phyloP scores from a whole-genome alignment of 2,888 invertebrate species.

The Ephialtes manifestator region DNA sequence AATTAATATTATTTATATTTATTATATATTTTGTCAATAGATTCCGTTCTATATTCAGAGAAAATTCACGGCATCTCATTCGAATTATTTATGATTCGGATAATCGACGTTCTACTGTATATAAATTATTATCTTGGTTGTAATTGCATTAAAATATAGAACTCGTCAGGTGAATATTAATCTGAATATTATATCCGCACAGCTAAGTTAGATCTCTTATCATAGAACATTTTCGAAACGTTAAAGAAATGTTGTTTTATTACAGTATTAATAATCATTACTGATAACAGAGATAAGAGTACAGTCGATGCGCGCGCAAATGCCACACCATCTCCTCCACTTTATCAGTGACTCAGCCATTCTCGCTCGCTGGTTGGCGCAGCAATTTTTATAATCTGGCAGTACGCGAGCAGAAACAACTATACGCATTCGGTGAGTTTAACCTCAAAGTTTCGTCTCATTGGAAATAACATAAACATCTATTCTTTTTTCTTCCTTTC shows the following conservation, averaged over 20 bases:
- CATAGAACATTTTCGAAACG: not conserved
- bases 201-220: not conserved
- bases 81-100: too few relatives aligned
- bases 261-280: not conserved
- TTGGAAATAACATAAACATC: not conserved
- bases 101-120: too few relatives aligned
- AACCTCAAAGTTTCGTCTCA: conserved; percentile 37
- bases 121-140: too few relatives aligned
- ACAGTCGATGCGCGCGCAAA: conserved; percentile 9
- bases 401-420: conserved; percentile 15
- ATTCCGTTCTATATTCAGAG: too few relatives aligned
- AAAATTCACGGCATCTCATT: too few relatives aligned
- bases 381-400: conserved; percentile 6
- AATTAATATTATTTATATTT: too few relatives aligned
- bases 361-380: conserved; percentile 4
- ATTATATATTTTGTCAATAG: too few relatives aligned
- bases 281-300: conserved; percentile 17
- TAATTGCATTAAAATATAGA: too few relatives aligned
- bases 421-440: conserved; percentile 29
- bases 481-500: not conserved
- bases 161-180: not conserved
- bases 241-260: not conserved
- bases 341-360: not conserved
- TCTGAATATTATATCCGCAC: not conserved
- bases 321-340: not conserved